phyloP scores from a whole-genome alignment of 2,888 invertebrate species.

The Cotesia congregata region DNA sequence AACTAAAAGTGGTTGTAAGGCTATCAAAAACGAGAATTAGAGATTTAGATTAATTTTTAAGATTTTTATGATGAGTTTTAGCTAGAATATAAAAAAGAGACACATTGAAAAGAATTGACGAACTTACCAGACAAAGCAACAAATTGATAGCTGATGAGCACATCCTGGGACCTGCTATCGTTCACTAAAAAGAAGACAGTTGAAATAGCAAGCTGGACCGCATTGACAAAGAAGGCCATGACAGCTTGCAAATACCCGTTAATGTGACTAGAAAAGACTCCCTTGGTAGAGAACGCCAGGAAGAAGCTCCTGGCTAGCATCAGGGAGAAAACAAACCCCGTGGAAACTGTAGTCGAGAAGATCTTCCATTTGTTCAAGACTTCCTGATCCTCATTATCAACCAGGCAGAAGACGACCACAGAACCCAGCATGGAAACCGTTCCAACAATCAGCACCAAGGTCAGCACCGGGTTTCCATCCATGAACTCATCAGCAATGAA shows the following conservation, averaged over 20 bases:
- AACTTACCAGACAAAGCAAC: conserved; percentile 72
- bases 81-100: too few relatives aligned
- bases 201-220: conserved; percentile 72
- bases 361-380: conserved; percentile 74
- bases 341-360: conserved; percentile 75
- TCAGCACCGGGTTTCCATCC: conserved; percentile 77
- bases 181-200: conserved; percentile 61
- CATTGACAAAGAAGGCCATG: conserved; percentile 76
- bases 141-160: conserved; percentile 65
- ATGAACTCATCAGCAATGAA: conserved; percentile 77
- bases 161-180: conserved; percentile 59
- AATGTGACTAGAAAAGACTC: conserved; percentile 79
- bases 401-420: conserved; percentile 69
- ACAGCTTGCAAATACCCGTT: conserved; percentile 79
- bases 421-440: conserved; percentile 69
- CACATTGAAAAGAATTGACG: neutral
- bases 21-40: too few relatives aligned
- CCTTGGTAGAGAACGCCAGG: conserved; percentile 78
- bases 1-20: too few relatives aligned
- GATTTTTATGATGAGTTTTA: too few relatives aligned
- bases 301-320: conserved; percentile 77
- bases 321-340: conserved; percentile 77
- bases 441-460: conserved; percentile 69
- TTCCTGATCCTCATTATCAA: conserved; percentile 60
- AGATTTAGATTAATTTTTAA: too few relatives aligned